These are phyloP conservation scores for Typhlomys cinereus DNA, from an alignment of 2,113 vertebrate species.

Conservation along the genomic window DNA sequence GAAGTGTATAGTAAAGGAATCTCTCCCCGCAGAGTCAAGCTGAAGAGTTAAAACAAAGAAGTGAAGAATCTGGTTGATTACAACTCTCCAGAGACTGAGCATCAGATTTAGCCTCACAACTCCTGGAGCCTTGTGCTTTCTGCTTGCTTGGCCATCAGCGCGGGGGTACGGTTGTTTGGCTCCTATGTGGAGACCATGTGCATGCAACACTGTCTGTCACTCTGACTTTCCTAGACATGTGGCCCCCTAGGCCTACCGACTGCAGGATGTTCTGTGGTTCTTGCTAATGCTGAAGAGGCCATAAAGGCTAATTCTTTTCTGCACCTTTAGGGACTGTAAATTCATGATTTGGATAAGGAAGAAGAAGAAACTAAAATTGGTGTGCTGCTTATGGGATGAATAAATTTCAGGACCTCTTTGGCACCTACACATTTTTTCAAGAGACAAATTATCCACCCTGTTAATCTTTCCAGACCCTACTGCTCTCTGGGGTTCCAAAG, in stretches of 20 bases:
- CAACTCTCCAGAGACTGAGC: not conserved
- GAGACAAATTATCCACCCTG: no score
- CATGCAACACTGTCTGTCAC: rapidly evolving
- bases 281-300: not conserved
- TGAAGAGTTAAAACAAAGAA: not conserved
- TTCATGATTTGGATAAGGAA: constrained; percentile 39
- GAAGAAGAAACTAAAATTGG: constrained; percentile 49
- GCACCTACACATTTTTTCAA: not conserved
- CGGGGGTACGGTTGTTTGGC: no score
- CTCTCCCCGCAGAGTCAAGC: not conserved
- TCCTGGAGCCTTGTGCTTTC: not conserved
- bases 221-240: not conserved
- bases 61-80: not conserved
- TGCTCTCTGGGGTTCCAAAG: not conserved
- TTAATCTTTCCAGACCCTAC: no score
- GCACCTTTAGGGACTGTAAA: constrained; percentile 33
- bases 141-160: not conserved
- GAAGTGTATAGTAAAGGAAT: not conserved
- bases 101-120: not conserved
- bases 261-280: not conserved
- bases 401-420: constrained; percentile 25
- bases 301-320: constrained; percentile 32
- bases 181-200: not conserved
- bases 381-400: constrained; percentile 5
- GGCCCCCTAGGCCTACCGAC: not conserved